A percentile compares a stretch with the other conserved stretches of the same genome.
Evolutionary conservation across 2,113 vertebrate genomes (phyloP).

Genomic region (Perca flavescens): DNA sequence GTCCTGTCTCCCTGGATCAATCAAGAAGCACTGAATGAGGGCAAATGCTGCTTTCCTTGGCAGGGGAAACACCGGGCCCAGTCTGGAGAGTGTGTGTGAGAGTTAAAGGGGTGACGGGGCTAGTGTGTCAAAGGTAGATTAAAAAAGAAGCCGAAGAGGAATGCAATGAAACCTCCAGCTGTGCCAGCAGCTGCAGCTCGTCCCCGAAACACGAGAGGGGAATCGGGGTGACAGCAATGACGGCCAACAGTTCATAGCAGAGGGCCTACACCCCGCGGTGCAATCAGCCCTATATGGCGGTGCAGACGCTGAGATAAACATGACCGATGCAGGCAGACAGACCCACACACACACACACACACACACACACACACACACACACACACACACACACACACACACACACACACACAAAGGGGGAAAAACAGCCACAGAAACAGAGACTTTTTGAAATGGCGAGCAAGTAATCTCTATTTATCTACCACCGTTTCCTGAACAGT

Average conservation of each 20-base stretch:
- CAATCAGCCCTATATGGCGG: constrained; percentile 54
- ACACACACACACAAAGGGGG: neutral
- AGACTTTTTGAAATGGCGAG: neutral
- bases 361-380: neutral
- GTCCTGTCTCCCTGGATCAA: constrained; percentile 20
- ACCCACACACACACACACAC: constrained; percentile 8
- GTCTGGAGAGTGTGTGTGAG: constrained; percentile 34
- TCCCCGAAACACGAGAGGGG: constrained; percentile 51
- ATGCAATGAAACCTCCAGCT: constrained; percentile 71
- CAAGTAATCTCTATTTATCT: neutral
- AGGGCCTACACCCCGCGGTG: constrained; percentile 36
- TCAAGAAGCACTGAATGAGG: constrained; percentile 19
- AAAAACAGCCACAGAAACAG: neutral
- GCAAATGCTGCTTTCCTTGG: constrained; percentile 53
- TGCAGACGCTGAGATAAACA: constrained; percentile 53
- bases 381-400: constrained; percentile 7
- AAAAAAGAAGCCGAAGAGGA: constrained; percentile 63
- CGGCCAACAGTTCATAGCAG: constrained; percentile 42
- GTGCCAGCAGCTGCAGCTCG: constrained; percentile 73
- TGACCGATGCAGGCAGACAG: constrained; percentile 16
- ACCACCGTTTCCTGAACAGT: neutral
- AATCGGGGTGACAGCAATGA: constrained; percentile 43
- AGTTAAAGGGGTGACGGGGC: constrained; percentile 35
- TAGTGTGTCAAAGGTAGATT: constrained; percentile 74
- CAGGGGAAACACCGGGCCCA: constrained; percentile 22